Conservation (phyloP, 2,888 invertebrate genomes). For the Notodonta ziczac region DNA sequence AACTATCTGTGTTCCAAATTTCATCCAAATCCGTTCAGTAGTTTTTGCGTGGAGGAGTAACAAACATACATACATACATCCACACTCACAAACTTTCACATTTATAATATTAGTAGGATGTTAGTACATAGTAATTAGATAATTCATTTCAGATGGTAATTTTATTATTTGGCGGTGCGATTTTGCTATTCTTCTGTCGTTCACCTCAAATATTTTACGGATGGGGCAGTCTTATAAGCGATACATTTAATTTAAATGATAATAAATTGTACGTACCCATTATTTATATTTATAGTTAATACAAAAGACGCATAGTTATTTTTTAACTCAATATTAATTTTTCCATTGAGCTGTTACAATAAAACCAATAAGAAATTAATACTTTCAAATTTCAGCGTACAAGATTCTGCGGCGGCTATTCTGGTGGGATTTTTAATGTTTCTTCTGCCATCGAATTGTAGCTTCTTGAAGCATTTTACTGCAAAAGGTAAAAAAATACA, state of each 20-base stretch:
- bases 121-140: background rate
- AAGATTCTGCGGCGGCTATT: conserved; percentile 61
- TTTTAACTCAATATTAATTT: no score
- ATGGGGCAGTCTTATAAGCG: conserved; percentile 60
- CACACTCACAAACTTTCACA: no score
- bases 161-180: conserved; percentile 53
- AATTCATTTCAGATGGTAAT: conserved; percentile 62
- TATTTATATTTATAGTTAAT: no score
- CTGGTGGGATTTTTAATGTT: conserved; percentile 58
- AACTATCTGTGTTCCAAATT: no score
- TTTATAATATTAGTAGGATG: conserved; percentile 6
- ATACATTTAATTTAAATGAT: conserved; percentile 38
- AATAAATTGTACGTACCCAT: conserved; percentile 53
- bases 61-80: no score
- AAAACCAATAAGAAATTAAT: no score
- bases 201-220: conserved; percentile 67
- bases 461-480: conserved; percentile 52
- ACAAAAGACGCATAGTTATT: no score
- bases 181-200: conserved; percentile 61
- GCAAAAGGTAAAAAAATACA: conserved; percentile 47
- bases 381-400: conserved; percentile 48
- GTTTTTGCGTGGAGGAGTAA: no score
- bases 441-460: conserved; percentile 54
- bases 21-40: no score
- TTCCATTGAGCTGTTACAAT: no score